These are phyloP conservation scores for Aporrectodea caliginosa DNA, from an alignment of 1,140 invertebrate genomes.

Conservation along the genomic window DNA sequence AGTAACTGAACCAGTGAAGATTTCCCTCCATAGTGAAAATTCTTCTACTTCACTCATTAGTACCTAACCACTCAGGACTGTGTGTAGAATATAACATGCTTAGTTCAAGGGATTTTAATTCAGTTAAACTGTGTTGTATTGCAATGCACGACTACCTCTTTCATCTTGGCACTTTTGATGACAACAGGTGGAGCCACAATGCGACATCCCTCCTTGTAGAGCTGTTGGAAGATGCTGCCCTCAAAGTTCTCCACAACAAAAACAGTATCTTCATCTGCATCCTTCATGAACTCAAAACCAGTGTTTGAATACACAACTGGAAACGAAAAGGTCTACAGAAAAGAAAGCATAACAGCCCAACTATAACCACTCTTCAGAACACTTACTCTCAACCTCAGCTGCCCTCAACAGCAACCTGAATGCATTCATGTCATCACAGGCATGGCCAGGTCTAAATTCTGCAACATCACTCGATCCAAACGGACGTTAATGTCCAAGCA, in stretches of 20 bases:
- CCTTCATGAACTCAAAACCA: slow-evolving; percentile 40
- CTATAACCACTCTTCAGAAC: not conserved
- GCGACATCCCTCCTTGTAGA: slow-evolving; percentile 62
- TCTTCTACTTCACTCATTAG: not conserved
- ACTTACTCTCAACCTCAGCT: not conserved
- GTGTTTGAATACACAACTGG: slow-evolving; percentile 40
- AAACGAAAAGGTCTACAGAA: not conserved
- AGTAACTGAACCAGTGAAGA: not conserved
- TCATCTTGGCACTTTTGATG: slow-evolving; percentile 40
- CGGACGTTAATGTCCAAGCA: not conserved
- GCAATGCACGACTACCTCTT: not conserved
- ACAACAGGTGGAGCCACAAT: slow-evolving; percentile 53
- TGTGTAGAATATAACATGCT: not conserved
- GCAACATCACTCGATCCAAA: not conserved
- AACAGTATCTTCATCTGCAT: slow-evolving; percentile 57
- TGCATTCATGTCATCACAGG: not conserved
- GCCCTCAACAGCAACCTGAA: too few species aligned
- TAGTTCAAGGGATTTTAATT: not conserved
- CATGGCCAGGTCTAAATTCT: not conserved
- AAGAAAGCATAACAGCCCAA: not conserved
- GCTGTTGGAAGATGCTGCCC: slow-evolving; percentile 63
- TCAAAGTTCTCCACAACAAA: slow-evolving; percentile 70
- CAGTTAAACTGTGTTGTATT: too few species aligned
- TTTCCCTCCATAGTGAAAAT: not conserved
- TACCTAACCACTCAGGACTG: not conserved